Base-by-base conservation (phyloP, 2,888 invertebrate species). In the Anoplius nigerrimus region DNA sequence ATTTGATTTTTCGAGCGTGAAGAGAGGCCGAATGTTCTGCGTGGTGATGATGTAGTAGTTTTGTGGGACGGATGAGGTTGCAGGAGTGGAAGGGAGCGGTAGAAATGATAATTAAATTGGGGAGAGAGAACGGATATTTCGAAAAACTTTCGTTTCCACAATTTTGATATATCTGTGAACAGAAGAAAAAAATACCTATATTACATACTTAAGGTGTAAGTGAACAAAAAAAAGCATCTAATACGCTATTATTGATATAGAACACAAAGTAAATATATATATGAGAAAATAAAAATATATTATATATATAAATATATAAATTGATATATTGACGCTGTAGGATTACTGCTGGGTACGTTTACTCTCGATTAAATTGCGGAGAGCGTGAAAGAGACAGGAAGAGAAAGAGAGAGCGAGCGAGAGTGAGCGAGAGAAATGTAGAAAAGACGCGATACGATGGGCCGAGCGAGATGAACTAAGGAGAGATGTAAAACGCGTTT, bases 161-260 rank as follows among this genome's bases (percentile, higher is more conserved):
- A 86, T 88, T 55, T 86, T 87, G 82, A 87, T 86, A 82, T 83
- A 84, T 83, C 84, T 85, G 84, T 82, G 84, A 86, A 81, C 82
- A 81, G 76, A 82, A 76, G 72, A 69, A 62, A 58, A 82, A 82
- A 83, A 82, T 83, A 86, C 83, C 84, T 87, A 87, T 87, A 87
- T 85, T 86, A 85, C 86, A 86, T 86, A 87, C 86, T 81, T 87
- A 84, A 85, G 79, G 78, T 84, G 78, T 88, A 88, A 88, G 87
- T 85, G 84, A 86, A 86, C 78, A 82, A 83, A 81, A 82, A 54
- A 82, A 85, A 86, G 82, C 82, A 86, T 84, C 85, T 84, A 82
- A 84, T 86, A 85, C 85, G 84, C 84, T 83, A 86, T 82, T 84
- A 86, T 80, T 84, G 84, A 85, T 84, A 86, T 83, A 86, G 81